A percentile compares a stretch with the other conserved stretches of the same genome.
Evolutionary conservation across 1,140 invertebrate genomes (phyloP).

Genomic region (Danaus melanippus): DNA sequence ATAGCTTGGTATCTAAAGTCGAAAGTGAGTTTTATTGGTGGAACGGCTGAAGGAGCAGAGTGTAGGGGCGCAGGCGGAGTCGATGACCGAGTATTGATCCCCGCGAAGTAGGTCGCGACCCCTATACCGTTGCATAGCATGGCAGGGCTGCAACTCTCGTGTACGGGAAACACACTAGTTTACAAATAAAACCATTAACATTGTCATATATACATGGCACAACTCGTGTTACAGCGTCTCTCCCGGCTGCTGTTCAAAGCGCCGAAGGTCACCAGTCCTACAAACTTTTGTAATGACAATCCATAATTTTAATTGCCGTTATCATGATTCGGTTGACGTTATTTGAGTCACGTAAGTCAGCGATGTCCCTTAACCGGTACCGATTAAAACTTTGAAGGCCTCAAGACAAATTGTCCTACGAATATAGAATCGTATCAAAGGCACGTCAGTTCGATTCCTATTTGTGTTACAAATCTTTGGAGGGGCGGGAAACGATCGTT

Average conservation of each 20-base stretch:
- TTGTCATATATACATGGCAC: too few species aligned
- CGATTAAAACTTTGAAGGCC: conserved; percentile 10
- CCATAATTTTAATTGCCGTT: too few species aligned
- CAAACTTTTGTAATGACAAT: too few species aligned
- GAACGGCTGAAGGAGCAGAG: conserved; percentile 29
- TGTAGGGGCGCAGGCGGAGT: conserved; percentile 49
- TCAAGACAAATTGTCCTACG: too few species aligned
- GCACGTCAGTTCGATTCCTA: too few species aligned
- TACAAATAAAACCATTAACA: too few species aligned
- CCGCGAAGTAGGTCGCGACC: conserved; percentile 62
- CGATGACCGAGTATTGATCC: conserved; percentile 71
- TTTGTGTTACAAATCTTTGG: too few species aligned
- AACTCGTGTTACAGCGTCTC: not conserved
- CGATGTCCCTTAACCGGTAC: conserved; percentile 39
- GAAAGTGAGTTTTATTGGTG: conserved; percentile 26
- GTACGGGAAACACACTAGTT: not conserved
- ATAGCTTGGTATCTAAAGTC: conserved; percentile 23
- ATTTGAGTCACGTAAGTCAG: conserved; percentile 40
- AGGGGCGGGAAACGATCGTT: too few species aligned
- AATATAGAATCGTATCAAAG: too few species aligned
- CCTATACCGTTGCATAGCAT: conserved; percentile 54
- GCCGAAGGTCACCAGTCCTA: not conserved
- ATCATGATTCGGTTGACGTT: conserved; percentile 3
- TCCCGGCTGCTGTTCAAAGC: not conserved
- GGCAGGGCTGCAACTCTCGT: conserved; percentile 35